phyloP scores from a whole-genome alignment of 2,797 vertebrate genomes.

The Falco berigora region DNA sequence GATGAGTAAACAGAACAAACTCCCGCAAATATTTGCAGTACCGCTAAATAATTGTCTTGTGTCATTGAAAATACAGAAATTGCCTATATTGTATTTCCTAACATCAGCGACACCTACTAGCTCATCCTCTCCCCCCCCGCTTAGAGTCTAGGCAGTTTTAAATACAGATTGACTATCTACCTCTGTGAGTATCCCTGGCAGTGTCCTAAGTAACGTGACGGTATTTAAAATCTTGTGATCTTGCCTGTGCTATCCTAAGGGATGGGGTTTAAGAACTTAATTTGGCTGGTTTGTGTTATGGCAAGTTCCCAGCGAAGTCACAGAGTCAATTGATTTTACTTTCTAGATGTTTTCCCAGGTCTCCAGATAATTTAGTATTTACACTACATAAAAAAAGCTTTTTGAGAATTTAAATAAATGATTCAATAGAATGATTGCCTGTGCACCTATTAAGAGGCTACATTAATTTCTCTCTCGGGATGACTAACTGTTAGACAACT shows the following conservation, averaged over 20 bases:
- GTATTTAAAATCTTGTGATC: neutral
- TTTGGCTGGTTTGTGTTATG: neutral
- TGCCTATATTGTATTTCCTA: neutral
- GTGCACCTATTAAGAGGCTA: neutral
- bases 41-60: neutral
- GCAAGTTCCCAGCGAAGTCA: neutral
- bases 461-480: neutral
- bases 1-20: neutral
- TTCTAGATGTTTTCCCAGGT: neutral
- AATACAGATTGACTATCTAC: neutral
- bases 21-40: neutral
- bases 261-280: neutral
- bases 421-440: neutral
- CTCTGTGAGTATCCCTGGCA: neutral
- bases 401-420: neutral
- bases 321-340: neutral
- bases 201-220: neutral
- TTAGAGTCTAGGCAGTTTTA: neutral
- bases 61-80: neutral
- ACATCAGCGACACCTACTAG: neutral
- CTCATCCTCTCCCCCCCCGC: neutral
- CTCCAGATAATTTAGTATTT: neutral
- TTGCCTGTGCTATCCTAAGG: neutral
- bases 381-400: neutral
- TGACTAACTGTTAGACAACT: neutral